Evolutionary conservation across 1,140 invertebrate genomes (phyloP), one percentile per base, ranked within the genome.

Genomic region (Bombus confusus): DNA sequence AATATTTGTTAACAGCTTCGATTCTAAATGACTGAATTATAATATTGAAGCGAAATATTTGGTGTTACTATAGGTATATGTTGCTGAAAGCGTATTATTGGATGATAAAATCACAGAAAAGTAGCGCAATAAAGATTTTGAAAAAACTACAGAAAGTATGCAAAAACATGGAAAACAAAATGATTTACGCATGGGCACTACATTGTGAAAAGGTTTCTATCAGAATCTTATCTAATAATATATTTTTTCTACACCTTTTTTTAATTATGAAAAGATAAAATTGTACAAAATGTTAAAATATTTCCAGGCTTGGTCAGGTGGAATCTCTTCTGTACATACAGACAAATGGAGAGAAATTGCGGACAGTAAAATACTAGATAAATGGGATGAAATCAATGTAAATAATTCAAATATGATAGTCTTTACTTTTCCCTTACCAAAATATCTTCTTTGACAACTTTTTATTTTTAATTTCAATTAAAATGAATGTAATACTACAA

Each of bases 51-150:
- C 1, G 4, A 57, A 57, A 79, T 34, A 31, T 41, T 72, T 37
- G 12, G 0, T n/a, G 41, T 73, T 37, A 31, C 71, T 71, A 6
- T 13, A 95, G 95, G 77, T 95, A 93, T 85, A 83, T 92, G 31
- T 64, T 95, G 2, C 80, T 95, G 71, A 93, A 91, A 87, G 92
- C 94, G 1, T 95, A 95, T 71, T 94, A 91, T 77, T 80, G 89
- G 34, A 94, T 95, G 90, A 91, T 92, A 25, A 88, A 83, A 72
- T 88, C 71, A 39, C 91, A 85, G n/a, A 91, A 74, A 87, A 89
- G 80, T 28, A n/a, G 39, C 5, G 86, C 90, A 1, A 85, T 93
- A 18, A 92, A 86, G 57, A 74, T 93, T 34, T 31, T 95, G 31
- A 64, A 85, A 43, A 89, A 90, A 76, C 75, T 92, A 0, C 93